These are phyloP conservation scores for Bruchidius siliquastri DNA, from an alignment of 2,888 invertebrate species.

Conservation along the genomic window DNA sequence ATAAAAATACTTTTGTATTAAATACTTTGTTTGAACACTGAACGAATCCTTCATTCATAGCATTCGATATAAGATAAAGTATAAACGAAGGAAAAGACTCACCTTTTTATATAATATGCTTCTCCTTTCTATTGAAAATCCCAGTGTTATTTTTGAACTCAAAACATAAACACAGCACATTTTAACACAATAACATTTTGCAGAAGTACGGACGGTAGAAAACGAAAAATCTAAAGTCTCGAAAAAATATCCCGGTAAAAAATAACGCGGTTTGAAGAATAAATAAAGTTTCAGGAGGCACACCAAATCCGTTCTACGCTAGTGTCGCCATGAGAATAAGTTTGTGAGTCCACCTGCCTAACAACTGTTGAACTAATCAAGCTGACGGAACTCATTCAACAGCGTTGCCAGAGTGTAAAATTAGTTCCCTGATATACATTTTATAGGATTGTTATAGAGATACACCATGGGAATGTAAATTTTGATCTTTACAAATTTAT, in stretches of 20 bases:
- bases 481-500: too few species aligned
- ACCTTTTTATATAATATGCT: slow-evolving; percentile 25
- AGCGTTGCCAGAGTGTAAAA: too few species aligned
- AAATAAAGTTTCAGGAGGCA: slow-evolving; percentile 26
- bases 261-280: slow-evolving; percentile 24
- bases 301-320: slow-evolving; percentile 23
- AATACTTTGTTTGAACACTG: neutral
- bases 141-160: slow-evolving; percentile 34
- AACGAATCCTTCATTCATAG: neutral
- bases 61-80: neutral
- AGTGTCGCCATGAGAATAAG: slow-evolving; percentile 32
- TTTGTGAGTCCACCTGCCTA: slow-evolving; percentile 33
- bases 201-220: slow-evolving; percentile 19
- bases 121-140: slow-evolving; percentile 28
- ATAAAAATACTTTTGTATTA: slow-evolving; percentile 4
- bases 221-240: slow-evolving; percentile 13
- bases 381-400: slow-evolving; percentile 2
- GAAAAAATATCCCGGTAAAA: slow-evolving; percentile 20
- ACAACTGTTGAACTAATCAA: slow-evolving; percentile 41
- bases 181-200: slow-evolving; percentile 37
- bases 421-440: too few species aligned
- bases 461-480: too few species aligned
- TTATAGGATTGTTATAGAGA: too few species aligned
- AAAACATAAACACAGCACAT: slow-evolving; percentile 41
- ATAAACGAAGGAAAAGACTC: slow-evolving; percentile 9